These are phyloP conservation scores for Poecilus cupreus DNA, from an alignment of 2,888 invertebrate species.

Conservation along the genomic window DNA sequence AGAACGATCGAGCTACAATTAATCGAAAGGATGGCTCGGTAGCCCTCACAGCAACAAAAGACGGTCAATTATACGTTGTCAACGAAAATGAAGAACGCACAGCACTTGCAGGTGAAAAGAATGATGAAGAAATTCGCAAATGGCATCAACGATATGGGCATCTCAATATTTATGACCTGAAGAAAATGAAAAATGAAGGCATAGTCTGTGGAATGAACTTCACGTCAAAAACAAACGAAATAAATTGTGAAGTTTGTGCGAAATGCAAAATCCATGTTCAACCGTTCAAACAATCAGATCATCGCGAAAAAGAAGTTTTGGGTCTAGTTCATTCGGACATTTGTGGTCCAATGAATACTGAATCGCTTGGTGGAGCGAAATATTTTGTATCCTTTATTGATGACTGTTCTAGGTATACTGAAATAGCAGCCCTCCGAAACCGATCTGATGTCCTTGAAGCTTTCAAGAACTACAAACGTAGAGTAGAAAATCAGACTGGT, in stretches of 20 bases:
- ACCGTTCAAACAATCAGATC: conserved; percentile 59
- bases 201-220: conserved; percentile 60
- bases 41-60: conserved; percentile 45
- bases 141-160: conserved; percentile 63
- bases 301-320: conserved; percentile 55
- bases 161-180: conserved; percentile 61
- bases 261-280: conserved; percentile 61
- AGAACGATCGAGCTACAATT: conserved; percentile 58
- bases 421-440: conserved; percentile 51
- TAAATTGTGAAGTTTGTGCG: conserved; percentile 53
- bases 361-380: conserved; percentile 62
- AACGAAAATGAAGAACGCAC: conserved; percentile 41
- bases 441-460: conserved; percentile 54
- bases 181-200: conserved; percentile 55
- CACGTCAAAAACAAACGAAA: background rate
- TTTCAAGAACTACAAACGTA: conserved; percentile 53
- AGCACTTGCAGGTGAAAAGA: background rate
- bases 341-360: conserved; percentile 63
- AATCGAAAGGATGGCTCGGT: conserved; percentile 60
- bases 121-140: conserved; percentile 34
- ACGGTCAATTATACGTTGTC: conserved; percentile 24
- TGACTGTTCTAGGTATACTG: conserved; percentile 63
- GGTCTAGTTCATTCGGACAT: conserved; percentile 63
- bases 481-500: conserved; percentile 58
- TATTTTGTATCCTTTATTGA: conserved; percentile 65